These are phyloP conservation scores for Drosophila merina DNA, from an alignment of 2,888 invertebrate species.

Conservation along the genomic window DNA sequence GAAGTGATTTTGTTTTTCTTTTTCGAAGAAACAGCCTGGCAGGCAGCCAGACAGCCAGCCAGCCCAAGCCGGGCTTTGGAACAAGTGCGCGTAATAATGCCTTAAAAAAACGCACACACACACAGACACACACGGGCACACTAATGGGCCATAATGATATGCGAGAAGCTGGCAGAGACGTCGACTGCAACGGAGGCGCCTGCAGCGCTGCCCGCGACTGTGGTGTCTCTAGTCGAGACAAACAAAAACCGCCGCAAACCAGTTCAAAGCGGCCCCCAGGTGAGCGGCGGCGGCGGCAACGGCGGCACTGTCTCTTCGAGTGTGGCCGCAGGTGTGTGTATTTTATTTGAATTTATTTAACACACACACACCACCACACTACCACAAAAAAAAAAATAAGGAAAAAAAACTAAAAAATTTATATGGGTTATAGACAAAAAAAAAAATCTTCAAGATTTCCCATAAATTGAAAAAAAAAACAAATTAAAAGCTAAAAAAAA, in stretches of 20 bases:
- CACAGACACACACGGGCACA: background rate
- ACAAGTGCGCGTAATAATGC: slow-evolving; percentile 46
- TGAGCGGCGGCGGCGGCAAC: slow-evolving; percentile 10
- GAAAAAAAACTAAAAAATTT: background rate
- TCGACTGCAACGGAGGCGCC: slow-evolving; percentile 8
- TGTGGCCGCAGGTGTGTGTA: slow-evolving; percentile 43
- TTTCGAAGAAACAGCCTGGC: slow-evolving; percentile 19
- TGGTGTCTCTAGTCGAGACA: slow-evolving; percentile 20
- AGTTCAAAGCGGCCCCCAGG: slow-evolving; percentile 63
- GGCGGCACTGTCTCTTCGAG: slow-evolving; percentile 20
- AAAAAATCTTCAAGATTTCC: background rate
- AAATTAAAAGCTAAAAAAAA: too few species aligned
- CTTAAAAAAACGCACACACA: slow-evolving; percentile 22
- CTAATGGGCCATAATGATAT: slow-evolving; percentile 41
- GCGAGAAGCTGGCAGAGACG: slow-evolving; percentile 32
- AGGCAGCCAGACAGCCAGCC: background rate
- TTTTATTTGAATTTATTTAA: slow-evolving; percentile 14
- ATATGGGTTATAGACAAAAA: slow-evolving; percentile 2
- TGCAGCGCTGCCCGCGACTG: slow-evolving; percentile 3
- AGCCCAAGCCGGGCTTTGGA: slow-evolving; percentile 26
- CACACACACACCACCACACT: background rate
- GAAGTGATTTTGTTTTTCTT: slow-evolving; percentile 9
- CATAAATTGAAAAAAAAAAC: background rate
- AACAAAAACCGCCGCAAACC: slow-evolving; percentile 71
- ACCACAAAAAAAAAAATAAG: background rate